Conservation (phyloP, 2,888 invertebrate species). For the Trachelus iudaicus region DNA sequence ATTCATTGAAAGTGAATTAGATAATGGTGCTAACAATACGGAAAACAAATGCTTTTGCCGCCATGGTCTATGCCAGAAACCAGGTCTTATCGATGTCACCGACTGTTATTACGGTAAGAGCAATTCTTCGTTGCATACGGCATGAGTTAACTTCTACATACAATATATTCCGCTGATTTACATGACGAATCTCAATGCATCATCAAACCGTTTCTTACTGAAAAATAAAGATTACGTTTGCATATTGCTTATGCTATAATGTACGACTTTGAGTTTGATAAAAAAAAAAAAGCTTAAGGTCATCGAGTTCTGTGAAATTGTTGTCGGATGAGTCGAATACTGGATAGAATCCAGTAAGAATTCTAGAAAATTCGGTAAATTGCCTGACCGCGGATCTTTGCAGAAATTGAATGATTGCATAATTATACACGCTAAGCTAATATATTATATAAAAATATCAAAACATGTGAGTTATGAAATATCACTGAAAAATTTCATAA, state of each 20-base stretch:
- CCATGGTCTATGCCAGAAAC: conserved; percentile 77
- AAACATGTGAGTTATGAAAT: background rate
- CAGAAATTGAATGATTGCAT: background rate
- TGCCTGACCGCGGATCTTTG: background rate
- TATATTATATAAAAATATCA: background rate
- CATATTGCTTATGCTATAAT: too few relatives aligned
- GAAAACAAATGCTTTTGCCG: conserved; percentile 87
- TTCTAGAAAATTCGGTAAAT: background rate
- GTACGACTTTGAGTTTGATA: too few relatives aligned
- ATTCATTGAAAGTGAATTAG: conserved; percentile 81
- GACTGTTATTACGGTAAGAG: conserved; percentile 83
- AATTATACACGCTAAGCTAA: background rate
- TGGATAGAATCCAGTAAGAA: background rate
- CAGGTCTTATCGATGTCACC: conserved; percentile 84
- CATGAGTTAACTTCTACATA: background rate
- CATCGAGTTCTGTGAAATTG: background rate
- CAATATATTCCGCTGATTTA: background rate
- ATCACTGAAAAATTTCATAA: background rate
- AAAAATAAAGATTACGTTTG: background rate
- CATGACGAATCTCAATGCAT: background rate
- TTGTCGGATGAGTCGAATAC: background rate
- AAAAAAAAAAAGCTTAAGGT: background rate
- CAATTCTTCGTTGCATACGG: conserved; percentile 1
- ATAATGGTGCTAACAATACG: conserved; percentile 78
- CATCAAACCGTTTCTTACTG: background rate